Base-by-base conservation (phyloP, 2,888 invertebrate genomes). In the Eugnorisma glareosa region DNA sequence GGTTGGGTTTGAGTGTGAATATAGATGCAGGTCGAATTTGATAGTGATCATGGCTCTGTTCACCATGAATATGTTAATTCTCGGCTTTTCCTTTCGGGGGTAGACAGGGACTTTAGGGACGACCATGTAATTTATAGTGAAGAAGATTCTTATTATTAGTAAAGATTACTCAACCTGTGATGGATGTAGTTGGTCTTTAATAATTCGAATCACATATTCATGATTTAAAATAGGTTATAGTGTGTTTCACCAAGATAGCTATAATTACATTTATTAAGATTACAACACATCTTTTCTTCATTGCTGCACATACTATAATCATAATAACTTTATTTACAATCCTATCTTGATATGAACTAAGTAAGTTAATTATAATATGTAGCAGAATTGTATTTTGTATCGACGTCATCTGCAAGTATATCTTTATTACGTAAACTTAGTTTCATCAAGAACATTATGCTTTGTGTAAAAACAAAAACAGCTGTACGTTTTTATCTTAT, bases 381-480 rank as follows among this genome's bases (percentile, higher is more conserved):
- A n/a, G n/a, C 57, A 61, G 6, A 67, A 13, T 28, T 54, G 28
- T 7, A 48, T 48, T 48, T 48, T 21, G 21, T 48, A 48, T 48
- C 6, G 21, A 21, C 18, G 48, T 48, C 48, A 48, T 48, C 18
- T 18, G 31, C 28, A 57, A 57, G 28, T 28, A 28, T 15, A 57
- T 28, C 6, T 57, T 57, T 18, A 28, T 28, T 28, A 15, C 57
- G 28, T 59, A 59, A 31, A 31, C 28, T 59, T 59, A 59, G 57
- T 18, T 59, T 59, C 28, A 59, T 43, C n/a, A 79, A 73, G 28
- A 45, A 24, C 59, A 68, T 51, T 57, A 51, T 43, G 59, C 35
- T 61, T 66, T 24, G 15, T 57, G n/a, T 40, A n/a, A 68, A 80
- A 79, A 79, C 67, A 75, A 63, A 68, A 75, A 57, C 75, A 73